Evolutionary conservation across 2,797 vertebrate genomes (phyloP).

Genomic region (Microchirus variegatus): DNA sequence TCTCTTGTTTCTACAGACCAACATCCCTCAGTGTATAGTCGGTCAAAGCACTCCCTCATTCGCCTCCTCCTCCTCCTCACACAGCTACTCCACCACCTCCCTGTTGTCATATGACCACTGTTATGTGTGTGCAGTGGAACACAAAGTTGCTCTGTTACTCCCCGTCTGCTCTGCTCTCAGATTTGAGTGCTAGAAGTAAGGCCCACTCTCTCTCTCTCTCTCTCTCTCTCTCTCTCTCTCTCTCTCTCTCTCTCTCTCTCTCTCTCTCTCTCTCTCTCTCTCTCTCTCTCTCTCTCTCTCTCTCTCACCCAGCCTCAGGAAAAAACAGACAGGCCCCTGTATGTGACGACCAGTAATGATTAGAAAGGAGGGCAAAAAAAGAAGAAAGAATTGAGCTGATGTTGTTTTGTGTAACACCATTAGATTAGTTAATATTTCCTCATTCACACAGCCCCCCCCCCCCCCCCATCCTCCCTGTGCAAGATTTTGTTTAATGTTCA

Average conservation of each 20-base stretch:
- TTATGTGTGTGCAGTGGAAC: conserved; percentile 74
- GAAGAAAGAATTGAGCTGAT: conserved; percentile 40
- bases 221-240: no score
- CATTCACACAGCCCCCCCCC: conserved; percentile 39
- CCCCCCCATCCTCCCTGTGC: no score
- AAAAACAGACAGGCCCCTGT: conserved; percentile 69
- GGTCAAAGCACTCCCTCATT: conserved; percentile 49
- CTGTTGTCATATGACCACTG: conserved; percentile 83
- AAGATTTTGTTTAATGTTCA: conserved; percentile 24
- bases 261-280: no score
- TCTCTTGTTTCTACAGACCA: conserved; percentile 18
- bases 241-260: no score
- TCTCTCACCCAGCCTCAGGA: conserved; percentile 44
- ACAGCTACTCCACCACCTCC: conserved; percentile 63
- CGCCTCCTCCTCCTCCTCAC: conserved; percentile 20
- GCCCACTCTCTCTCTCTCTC: conserved; percentile 61
- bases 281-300: no score
- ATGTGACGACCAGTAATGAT: conserved; percentile 51
- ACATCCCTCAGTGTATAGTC: conserved; percentile 44
- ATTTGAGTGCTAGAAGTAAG: conserved; percentile 68
- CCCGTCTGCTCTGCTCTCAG: conserved; percentile 69
- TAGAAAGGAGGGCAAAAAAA: conserved; percentile 46
- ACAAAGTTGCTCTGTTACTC: conserved; percentile 83
- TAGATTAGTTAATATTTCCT: conserved; percentile 56
- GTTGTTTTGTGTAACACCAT: conserved; percentile 55